A percentile compares a stretch with the other conserved stretches of the same genome.
Conservation (phyloP, 2,888 invertebrate species). For the Ectemnius lituratus region DNA sequence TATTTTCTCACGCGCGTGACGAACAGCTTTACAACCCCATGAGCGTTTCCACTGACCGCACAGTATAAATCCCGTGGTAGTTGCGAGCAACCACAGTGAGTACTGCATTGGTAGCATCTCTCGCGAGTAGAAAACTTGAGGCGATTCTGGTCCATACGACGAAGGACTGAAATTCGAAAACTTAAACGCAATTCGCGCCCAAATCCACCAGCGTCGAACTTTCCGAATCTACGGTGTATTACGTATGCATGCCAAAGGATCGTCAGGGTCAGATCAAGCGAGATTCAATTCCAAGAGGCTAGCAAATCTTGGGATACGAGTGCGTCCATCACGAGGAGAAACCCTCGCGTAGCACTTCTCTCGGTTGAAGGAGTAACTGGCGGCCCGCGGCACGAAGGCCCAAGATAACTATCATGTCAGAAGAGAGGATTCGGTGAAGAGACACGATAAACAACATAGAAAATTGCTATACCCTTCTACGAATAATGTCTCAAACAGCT, state of each 20-base stretch:
- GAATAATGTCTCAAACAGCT: not conserved
- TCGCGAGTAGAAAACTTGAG: not conserved
- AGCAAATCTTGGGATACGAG: not conserved
- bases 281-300: conserved; percentile 16
- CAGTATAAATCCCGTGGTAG: conserved; percentile 20
- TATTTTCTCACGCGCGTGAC: conserved; percentile 28
- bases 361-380: not conserved
- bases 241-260: conserved; percentile 33
- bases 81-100: not conserved
- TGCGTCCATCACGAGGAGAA: not conserved
- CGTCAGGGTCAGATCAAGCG: conserved; percentile 28
- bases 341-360: not conserved
- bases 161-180: conserved; percentile 1
- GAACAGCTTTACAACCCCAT: conserved; percentile 16
- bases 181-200: conserved; percentile 4
- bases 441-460: not conserved
- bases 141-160: not conserved
- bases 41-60: conserved; percentile 8
- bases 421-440: not conserved
- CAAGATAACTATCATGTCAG: too few species aligned
- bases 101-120: not conserved
- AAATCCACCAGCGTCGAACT: not conserved
- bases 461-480: not conserved
- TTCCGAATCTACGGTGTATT: not conserved
- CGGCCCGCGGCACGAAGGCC: too few species aligned